phyloP scores from a whole-genome alignment of 2,888 invertebrate genomes.

The Spilosoma lubricipeda region DNA sequence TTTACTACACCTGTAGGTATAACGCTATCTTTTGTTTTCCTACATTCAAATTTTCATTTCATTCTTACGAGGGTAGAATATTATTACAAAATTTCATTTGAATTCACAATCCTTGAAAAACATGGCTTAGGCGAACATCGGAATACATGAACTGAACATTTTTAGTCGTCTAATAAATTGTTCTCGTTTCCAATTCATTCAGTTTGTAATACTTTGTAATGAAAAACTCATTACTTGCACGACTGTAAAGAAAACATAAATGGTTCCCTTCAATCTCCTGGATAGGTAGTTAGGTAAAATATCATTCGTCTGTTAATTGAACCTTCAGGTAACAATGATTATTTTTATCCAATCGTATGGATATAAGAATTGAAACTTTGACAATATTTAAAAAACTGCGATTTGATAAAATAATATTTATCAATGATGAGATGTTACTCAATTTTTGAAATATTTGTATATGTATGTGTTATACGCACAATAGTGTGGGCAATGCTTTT shows the following conservation, averaged over 20 bases:
- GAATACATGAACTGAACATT: not conserved
- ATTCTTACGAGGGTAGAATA: not conserved
- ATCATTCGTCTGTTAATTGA: constrained; percentile 23
- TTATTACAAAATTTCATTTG: not conserved
- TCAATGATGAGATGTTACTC: no score
- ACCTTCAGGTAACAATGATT: no score
- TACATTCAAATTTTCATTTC: not conserved
- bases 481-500: no score
- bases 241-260: constrained; percentile 45
- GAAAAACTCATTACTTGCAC: constrained; percentile 54
- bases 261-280: constrained; percentile 40
- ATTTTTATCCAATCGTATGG: no score
- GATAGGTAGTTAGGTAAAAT: constrained; percentile 43
- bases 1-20: not conserved
- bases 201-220: not conserved
- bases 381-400: no score
- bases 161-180: not conserved
- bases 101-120: not conserved
- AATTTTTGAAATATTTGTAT: no score
- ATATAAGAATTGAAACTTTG: no score
- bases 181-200: not conserved
- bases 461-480: no score
- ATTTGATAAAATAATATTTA: no score
- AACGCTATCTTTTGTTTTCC: not conserved
- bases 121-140: not conserved